These are phyloP conservation scores for Antedon mediterranea DNA, from an alignment of 53 echinoderm and acorn worm species.

Conservation along the genomic window DNA sequence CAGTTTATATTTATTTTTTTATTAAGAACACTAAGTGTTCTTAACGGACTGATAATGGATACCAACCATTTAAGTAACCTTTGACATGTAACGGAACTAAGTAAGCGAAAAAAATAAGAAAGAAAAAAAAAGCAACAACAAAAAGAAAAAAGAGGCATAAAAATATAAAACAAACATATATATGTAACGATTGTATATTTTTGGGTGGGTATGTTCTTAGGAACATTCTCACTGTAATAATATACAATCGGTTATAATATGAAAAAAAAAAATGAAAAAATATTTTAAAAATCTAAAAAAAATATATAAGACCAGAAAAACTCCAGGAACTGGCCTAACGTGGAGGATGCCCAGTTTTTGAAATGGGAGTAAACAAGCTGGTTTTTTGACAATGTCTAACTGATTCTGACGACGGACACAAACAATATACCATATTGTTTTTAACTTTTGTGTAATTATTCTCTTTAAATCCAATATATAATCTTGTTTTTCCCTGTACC, in stretches of 20 bases:
- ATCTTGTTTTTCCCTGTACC: no score
- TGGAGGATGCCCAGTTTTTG: neutral
- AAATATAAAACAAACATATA: neutral
- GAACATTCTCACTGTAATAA: neutral
- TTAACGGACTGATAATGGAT: neutral
- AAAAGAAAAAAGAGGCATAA: neutral
- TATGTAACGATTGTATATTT: neutral
- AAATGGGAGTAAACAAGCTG: neutral
- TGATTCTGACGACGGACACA: neutral
- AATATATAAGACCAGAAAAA: neutral
- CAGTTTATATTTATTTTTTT: neutral
- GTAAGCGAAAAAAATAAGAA: neutral
- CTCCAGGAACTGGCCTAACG: neutral
- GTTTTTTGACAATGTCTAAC: neutral
- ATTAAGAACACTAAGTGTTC: neutral
- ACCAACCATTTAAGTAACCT: neutral
- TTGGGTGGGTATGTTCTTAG: neutral
- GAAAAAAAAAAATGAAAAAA: neutral
- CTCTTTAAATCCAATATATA: no score
- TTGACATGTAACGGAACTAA: neutral
- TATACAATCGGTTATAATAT: neutral
- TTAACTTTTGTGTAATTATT: no score
- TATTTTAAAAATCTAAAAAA: neutral
- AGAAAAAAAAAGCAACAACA: neutral
- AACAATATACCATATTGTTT: no score